Evolutionary conservation across 2,888 invertebrate genomes (phyloP).

Genomic region (Leucozona laternaria): DNA sequence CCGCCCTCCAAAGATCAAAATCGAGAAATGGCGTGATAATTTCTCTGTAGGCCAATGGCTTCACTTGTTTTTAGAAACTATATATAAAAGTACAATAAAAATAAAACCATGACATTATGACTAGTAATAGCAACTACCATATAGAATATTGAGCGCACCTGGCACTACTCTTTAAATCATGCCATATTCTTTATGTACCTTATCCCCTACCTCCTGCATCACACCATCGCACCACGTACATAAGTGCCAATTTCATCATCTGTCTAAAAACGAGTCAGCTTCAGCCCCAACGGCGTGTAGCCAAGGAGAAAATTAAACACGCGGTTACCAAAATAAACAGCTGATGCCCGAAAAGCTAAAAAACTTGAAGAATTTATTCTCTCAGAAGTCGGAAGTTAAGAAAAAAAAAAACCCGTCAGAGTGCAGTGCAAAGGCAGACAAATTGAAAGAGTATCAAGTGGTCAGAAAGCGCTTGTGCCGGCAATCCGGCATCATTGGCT

Average conservation of each 20-base stretch:
- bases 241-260: conserved; percentile 30
- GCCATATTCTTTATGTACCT: conserved; percentile 3
- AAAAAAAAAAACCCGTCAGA: background rate
- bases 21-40: conserved; percentile 16
- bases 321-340: conserved; percentile 26
- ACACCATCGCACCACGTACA: background rate
- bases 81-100: background rate
- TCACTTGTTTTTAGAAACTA: conserved; percentile 2
- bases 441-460: background rate
- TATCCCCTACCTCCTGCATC: background rate
- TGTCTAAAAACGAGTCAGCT: background rate
- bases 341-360: conserved; percentile 22
- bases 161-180: conserved; percentile 19
- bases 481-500: background rate
- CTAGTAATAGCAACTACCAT: background rate
- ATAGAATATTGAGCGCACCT: conserved; percentile 15
- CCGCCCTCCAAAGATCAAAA: background rate
- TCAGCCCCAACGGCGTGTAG: conserved; percentile 1
- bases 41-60: conserved; percentile 34
- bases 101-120: conserved; percentile 11
- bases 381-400: background rate
- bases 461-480: conserved; percentile 17
- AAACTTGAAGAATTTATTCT: conserved; percentile 2
- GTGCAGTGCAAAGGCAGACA: background rate
- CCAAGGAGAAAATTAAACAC: conserved; percentile 27